Percentiles rank a stretch among this genome's conserved stretches.
phyloP scores from a whole-genome alignment of 2,113 vertebrate species.

The Amazona vittata region DNA sequence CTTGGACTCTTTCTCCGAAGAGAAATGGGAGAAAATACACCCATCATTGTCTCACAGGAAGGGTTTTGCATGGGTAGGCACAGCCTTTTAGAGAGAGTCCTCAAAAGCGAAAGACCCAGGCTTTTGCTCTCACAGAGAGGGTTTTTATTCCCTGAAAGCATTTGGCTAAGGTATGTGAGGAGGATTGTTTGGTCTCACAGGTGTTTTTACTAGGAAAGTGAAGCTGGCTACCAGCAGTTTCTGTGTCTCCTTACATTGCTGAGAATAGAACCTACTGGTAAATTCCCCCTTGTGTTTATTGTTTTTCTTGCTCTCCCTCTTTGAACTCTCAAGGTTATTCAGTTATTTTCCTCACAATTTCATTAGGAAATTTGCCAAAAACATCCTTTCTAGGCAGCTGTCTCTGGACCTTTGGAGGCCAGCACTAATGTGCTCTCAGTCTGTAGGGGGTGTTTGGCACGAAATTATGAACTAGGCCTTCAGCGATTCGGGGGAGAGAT shows the following conservation, averaged over 20 bases:
- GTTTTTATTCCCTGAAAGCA: slow-evolving; percentile 23
- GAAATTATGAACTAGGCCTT: slow-evolving; percentile 49
- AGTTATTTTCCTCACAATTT: slow-evolving; percentile 76
- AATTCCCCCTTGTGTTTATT: slow-evolving; percentile 32
- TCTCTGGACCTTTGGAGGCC: slow-evolving; percentile 76
- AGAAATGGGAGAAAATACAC: neutral
- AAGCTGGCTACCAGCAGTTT: neutral
- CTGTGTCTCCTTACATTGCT: neutral
- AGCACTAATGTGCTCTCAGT: slow-evolving; percentile 68
- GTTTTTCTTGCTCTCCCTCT: slow-evolving; percentile 68
- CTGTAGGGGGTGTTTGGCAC: slow-evolving; percentile 62
- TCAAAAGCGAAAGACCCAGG: neutral
- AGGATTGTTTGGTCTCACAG: accelerated
- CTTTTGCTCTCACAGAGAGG: neutral
- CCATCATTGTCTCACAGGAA: accelerated
- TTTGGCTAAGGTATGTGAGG: neutral
- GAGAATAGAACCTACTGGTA: slow-evolving; percentile 31
- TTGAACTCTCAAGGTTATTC: slow-evolving; percentile 78
- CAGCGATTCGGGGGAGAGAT: neutral
- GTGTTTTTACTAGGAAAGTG: neutral
- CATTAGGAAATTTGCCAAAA: slow-evolving; percentile 81
- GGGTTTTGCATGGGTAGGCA: neutral
- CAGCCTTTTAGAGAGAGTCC: neutral
- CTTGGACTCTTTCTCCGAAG: neutral
- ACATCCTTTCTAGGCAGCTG: slow-evolving; percentile 77